phyloP scores from a whole-genome alignment of 2,888 invertebrate species.

The Arge pagana region DNA sequence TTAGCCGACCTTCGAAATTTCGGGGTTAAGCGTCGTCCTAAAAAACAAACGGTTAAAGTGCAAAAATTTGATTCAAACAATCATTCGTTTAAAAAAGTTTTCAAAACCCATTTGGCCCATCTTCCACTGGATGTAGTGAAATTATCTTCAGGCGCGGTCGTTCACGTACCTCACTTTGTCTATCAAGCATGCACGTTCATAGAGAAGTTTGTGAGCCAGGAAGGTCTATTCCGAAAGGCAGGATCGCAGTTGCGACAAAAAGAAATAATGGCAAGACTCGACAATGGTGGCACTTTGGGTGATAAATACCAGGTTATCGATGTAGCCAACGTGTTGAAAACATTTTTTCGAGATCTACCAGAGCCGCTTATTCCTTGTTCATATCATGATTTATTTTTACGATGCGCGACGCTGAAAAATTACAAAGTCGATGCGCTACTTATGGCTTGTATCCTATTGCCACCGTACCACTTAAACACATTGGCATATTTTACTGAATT shows the following conservation, averaged over 20 bases:
- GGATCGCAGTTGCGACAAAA: conserved; percentile 83
- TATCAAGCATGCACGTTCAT: conserved; percentile 74
- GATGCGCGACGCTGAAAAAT: conserved; percentile 67
- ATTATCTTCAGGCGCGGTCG: conserved; percentile 70
- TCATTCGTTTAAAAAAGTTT: conserved; percentile 55
- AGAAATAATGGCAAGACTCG: conserved; percentile 76
- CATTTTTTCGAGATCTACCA: conserved; percentile 82
- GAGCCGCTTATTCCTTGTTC: conserved; percentile 78
- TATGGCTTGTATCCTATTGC: conserved; percentile 72
- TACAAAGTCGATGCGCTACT: conserved; percentile 69
- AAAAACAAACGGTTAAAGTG: conserved; percentile 64
- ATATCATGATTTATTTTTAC: conserved; percentile 78
- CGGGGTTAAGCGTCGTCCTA: conserved; percentile 73
- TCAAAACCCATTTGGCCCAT: conserved; percentile 61
- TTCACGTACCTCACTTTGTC: conserved; percentile 75
- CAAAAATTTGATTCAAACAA: conserved; percentile 28
- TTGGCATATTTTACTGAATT: conserved; percentile 84
- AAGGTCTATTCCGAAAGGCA: conserved; percentile 88
- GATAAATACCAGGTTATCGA: conserved; percentile 80
- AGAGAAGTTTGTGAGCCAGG: conserved; percentile 70
- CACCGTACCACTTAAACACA: conserved; percentile 76
- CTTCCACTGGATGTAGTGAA: conserved; percentile 64
- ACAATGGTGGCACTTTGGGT: conserved; percentile 72
- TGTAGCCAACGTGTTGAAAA: conserved; percentile 83
- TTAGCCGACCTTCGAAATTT: conserved; percentile 70